These are phyloP conservation scores for Stenurella melanura DNA, from an alignment of 2,888 invertebrate genomes.

Conservation along the genomic window DNA sequence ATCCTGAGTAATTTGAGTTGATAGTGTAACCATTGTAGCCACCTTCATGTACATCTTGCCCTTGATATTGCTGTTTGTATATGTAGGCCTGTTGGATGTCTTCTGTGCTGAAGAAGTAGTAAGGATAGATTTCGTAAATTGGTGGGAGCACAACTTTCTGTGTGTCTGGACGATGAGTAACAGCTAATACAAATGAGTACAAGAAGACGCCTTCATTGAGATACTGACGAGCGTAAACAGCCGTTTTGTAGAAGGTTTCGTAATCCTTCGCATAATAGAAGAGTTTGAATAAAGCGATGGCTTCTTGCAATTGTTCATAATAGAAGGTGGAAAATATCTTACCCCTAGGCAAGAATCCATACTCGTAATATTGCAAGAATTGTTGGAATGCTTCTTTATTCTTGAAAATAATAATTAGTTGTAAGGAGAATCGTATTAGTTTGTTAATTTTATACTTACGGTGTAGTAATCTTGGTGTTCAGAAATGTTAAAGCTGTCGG, in stretches of 20 bases:
- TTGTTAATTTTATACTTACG: conserved; percentile 5
- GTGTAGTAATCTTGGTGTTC: conserved; percentile 19
- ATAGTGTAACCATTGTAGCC: conserved; percentile 74
- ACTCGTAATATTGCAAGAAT: conserved; percentile 33
- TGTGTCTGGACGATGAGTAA: conserved; percentile 78
- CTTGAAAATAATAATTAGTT: conserved; percentile 17
- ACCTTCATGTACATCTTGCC: conserved; percentile 53
- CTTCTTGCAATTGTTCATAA: conserved; percentile 78
- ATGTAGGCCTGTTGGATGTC: conserved; percentile 80
- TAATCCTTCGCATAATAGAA: conserved; percentile 82
- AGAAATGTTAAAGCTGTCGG: not conserved
- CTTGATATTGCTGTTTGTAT: conserved; percentile 75
- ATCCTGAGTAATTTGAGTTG: conserved; percentile 78
- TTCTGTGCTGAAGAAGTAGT: conserved; percentile 81
- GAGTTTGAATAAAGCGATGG: conserved; percentile 78
- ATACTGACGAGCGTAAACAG: conserved; percentile 80
- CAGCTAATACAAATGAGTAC: conserved; percentile 79
- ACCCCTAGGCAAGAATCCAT: conserved; percentile 76
- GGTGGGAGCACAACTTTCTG: conserved; percentile 81
- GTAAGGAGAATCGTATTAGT: not conserved
- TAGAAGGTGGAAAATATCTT: conserved; percentile 79
- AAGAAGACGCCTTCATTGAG: conserved; percentile 82
- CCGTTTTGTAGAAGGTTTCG: conserved; percentile 80
- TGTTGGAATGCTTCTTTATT: conserved; percentile 31
- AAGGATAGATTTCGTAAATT: conserved; percentile 82